Evolutionary conservation across 2,888 invertebrate genomes (phyloP).

Genomic region (Poecilus cupreus): DNA sequence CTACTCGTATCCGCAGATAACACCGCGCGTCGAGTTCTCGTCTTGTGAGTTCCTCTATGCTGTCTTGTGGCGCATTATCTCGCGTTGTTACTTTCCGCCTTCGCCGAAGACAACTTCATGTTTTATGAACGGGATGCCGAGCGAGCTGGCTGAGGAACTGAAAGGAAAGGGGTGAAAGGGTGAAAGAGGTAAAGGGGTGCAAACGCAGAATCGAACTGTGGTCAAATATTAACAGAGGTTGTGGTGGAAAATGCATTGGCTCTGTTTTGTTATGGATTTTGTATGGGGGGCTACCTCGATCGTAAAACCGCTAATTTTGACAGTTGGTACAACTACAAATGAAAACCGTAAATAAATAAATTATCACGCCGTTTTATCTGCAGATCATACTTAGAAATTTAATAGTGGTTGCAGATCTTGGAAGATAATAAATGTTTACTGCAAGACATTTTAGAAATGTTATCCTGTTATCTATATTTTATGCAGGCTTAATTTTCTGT

Average conservation of each 20-base stretch:
- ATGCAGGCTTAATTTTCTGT: no score
- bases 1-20: neutral
- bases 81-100: constrained; percentile 45
- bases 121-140: constrained; percentile 30
- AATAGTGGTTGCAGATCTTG: no score
- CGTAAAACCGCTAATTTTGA: no score
- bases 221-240: constrained; percentile 23
- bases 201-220: constrained; percentile 25
- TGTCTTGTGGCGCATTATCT: constrained; percentile 34
- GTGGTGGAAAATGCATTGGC: neutral
- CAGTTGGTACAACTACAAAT: no score
- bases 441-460: no score
- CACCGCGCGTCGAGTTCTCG: neutral
- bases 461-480: no score
- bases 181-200: neutral
- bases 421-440: no score
- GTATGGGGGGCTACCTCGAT: no score
- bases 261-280: neutral
- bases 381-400: no score
- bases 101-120: constrained; percentile 39
- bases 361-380: no score
- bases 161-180: neutral
- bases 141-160: neutral
- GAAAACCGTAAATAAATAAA: no score
- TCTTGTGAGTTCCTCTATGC: neutral